These are phyloP conservation scores for Anisognathus igniventris DNA, from an alignment of 2,797 vertebrate species.

Conservation along the genomic window DNA sequence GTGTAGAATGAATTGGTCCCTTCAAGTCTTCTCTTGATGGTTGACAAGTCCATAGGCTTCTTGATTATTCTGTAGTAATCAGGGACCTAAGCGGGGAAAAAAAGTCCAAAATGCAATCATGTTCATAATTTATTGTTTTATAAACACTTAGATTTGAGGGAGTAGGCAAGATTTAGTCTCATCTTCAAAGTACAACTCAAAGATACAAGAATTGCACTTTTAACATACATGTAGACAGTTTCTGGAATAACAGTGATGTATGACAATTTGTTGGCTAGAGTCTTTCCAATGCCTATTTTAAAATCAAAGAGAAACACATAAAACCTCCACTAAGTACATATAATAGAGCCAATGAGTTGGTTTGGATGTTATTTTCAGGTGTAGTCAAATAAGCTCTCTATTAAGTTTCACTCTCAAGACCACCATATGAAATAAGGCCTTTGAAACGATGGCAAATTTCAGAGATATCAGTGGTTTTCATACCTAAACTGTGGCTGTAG, in stretches of 20 bases:
- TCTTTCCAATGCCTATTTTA: background rate
- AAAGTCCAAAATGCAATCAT: background rate
- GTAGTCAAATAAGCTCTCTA: background rate
- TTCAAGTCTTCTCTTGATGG: conserved; percentile 80
- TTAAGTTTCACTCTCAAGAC: background rate
- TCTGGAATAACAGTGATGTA: background rate
- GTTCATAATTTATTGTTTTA: background rate
- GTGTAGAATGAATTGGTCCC: conserved; percentile 67
- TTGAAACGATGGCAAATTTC: background rate
- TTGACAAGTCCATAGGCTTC: conserved; percentile 82
- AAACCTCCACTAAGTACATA: background rate
- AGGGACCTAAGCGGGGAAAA: conserved; percentile 71
- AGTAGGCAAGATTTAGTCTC: background rate
- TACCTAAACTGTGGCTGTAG: background rate
- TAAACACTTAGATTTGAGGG: background rate
- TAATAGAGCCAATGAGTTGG: rapidly evolving
- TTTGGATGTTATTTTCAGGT: background rate
- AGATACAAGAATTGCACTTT: background rate
- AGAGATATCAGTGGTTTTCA: background rate
- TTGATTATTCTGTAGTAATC: conserved; percentile 84
- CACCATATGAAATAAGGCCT: background rate
- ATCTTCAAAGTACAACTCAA: background rate
- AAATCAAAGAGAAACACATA: background rate
- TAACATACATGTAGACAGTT: background rate
- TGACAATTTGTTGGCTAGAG: background rate